phyloP scores from a whole-genome alignment of 2,797 vertebrate species.

The Arrhamphus sclerolepis region DNA sequence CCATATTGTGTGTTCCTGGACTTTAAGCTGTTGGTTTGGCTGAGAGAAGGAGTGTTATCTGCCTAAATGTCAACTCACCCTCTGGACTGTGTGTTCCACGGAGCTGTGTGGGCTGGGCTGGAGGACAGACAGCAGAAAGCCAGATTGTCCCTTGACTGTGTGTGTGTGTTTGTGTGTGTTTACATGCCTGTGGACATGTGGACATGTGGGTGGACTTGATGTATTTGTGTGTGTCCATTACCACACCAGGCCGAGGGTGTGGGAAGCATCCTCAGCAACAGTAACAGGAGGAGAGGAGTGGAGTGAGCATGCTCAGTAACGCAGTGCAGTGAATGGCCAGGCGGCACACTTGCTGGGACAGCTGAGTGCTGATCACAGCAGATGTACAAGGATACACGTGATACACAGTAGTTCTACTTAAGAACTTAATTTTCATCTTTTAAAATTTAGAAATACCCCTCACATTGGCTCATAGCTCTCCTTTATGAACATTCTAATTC shows the following conservation, averaged over 20 bases:
- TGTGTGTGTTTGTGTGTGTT: constrained; percentile 53
- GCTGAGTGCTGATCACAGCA: constrained; percentile 22
- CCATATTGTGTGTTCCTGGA: constrained; percentile 70
- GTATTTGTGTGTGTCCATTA: constrained; percentile 47
- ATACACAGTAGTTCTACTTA: constrained; percentile 25
- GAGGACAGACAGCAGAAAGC: constrained; percentile 75
- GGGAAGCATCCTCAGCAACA: constrained; percentile 70
- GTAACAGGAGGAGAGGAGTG: constrained; percentile 63
- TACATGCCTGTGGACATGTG: constrained; percentile 69
- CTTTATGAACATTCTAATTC: not conserved
- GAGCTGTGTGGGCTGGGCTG: constrained; percentile 74
- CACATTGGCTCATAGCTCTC: not conserved
- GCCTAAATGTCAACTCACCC: constrained; percentile 79
- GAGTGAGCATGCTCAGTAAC: constrained; percentile 63
- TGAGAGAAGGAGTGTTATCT: constrained; percentile 67
- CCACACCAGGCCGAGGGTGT: constrained; percentile 75
- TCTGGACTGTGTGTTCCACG: constrained; percentile 72
- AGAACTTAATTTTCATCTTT: constrained; percentile 4
- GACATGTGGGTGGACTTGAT: constrained; percentile 69
- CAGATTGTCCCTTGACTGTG: constrained; percentile 76
- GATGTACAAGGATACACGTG: constrained; percentile 35
- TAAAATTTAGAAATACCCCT: too few relatives aligned
- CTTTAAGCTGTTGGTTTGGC: constrained; percentile 62
- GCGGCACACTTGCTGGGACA: constrained; percentile 18
- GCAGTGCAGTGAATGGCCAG: constrained; percentile 41